Evolutionary conservation across 2,888 invertebrate genomes (phyloP), one percentile per base, ranked within the genome.

Genomic region (Agrochola lota): DNA sequence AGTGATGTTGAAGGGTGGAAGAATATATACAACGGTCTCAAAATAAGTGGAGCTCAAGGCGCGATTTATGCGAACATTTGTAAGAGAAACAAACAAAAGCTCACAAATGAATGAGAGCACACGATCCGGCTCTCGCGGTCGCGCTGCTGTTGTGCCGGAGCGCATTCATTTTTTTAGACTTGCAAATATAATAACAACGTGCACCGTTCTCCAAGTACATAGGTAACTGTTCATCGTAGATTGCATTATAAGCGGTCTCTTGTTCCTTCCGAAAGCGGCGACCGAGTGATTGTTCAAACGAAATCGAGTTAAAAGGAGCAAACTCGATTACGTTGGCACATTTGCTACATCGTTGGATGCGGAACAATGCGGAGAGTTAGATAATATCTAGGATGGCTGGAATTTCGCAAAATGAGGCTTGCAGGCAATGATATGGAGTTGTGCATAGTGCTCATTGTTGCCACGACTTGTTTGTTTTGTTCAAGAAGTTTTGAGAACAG

Each of bases 1-100:
- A n/a, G 35, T 55, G 43, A 74, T 66, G 67, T 62, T 74, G 59
- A 74, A 73, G 73, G 63, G 57, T 12, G 40, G 23, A 30, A 55
- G 63, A 57, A 60, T n/a, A 64, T 69, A 76, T 52, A 62, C 60
- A 74, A 83, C 52, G n/a, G 40, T 62, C 68, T 62, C 62, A 26
- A 77, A 67, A 66, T 71, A 74, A 71, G 66, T 71, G 60, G 15
- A 73, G 70, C 49, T 68, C 62, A 64, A 83, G 63, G 71, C 66
- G 40, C 66, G 64, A 80, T 76, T 72, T 74, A 72, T 74, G 77
- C 52, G 71, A 83, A 75, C 59, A 78, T 85, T 77, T 81, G 67
- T 69, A 78, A 71, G 43, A 77, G 62, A 78, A 80, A 80, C 64
- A 72, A 86, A 77, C 57, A 80, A 77, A 83, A 74, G 55, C 78